Evolutionary conservation across 2,888 invertebrate genomes (phyloP).

Genomic region (Agrilus biguttatus): DNA sequence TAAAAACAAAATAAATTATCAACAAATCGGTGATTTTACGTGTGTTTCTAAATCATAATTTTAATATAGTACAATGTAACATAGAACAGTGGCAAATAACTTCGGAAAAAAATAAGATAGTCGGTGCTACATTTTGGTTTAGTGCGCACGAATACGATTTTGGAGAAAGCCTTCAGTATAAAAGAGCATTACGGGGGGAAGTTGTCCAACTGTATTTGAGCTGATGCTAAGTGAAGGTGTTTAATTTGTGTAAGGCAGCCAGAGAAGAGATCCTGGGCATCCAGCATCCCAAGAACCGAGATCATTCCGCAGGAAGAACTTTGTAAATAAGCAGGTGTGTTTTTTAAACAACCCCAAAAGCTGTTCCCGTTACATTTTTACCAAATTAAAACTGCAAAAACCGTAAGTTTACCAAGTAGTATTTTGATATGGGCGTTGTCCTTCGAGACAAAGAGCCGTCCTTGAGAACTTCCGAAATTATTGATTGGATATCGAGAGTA

Average conservation of each 20-base stretch:
- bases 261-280: too few species aligned
- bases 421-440: conserved; percentile 16
- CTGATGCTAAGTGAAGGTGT: too few species aligned
- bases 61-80: too few species aligned
- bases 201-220: too few species aligned
- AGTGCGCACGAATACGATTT: conserved; percentile 19
- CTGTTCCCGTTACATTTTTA: too few species aligned
- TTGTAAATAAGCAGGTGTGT: conserved; percentile 9
- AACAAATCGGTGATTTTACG: too few species aligned
- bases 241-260: too few species aligned
- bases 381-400: not conserved
- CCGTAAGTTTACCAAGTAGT: not conserved
- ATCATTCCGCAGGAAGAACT: too few species aligned
- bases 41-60: too few species aligned
- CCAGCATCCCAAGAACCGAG: too few species aligned
- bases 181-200: conserved; percentile 8
- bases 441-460: conserved; percentile 2
- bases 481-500: conserved; percentile 49
- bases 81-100: too few species aligned
- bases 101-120: not conserved
- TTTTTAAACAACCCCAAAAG: not conserved
- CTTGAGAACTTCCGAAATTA: conserved; percentile 38
- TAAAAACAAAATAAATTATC: not conserved
- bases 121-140: conserved; percentile 16
- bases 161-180: conserved; percentile 13